phyloP scores from a whole-genome alignment of 2,113 vertebrate genomes.

The Saguinus imperator region DNA sequence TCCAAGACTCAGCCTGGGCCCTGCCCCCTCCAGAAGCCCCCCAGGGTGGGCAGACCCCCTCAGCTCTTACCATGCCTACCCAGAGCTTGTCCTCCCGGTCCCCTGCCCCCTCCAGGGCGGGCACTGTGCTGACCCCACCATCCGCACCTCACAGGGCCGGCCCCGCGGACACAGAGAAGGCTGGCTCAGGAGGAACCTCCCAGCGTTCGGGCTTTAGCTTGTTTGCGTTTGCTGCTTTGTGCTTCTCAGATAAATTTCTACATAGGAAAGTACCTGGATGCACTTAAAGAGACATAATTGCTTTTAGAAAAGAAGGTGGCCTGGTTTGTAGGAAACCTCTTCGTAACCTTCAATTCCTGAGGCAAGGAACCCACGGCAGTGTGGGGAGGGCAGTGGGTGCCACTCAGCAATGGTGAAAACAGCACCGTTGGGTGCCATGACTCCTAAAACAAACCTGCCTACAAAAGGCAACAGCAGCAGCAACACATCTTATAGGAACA shows the following conservation, averaged over 20 bases:
- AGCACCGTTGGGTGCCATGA: accelerated
- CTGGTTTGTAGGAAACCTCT: accelerated
- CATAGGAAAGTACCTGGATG: accelerated
- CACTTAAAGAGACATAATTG: accelerated
- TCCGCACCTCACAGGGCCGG: neutral
- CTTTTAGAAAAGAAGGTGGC: neutral
- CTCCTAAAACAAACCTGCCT: neutral
- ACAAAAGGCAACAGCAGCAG: neutral
- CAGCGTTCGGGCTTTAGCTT: accelerated
- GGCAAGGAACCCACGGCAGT: neutral
- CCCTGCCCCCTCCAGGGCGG: too few species aligned
- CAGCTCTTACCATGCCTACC: neutral
- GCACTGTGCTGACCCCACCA: neutral
- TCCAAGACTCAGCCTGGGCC: neutral
- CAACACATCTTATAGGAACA: too few species aligned
- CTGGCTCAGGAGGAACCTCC: accelerated
- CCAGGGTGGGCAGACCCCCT: neutral
- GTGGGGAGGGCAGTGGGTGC: accelerated
- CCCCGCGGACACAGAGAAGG: neutral
- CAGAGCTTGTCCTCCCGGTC: neutral
- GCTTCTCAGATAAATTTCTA: too few species aligned
- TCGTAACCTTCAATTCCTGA: too few species aligned
- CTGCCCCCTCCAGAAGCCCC: too few species aligned
- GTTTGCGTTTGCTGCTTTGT: neutral
- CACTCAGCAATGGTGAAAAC: accelerated